Percentiles rank a stretch among this genome's conserved stretches.
Conservation (phyloP, 2,888 invertebrate genomes). For the Melieria crassipennis region DNA sequence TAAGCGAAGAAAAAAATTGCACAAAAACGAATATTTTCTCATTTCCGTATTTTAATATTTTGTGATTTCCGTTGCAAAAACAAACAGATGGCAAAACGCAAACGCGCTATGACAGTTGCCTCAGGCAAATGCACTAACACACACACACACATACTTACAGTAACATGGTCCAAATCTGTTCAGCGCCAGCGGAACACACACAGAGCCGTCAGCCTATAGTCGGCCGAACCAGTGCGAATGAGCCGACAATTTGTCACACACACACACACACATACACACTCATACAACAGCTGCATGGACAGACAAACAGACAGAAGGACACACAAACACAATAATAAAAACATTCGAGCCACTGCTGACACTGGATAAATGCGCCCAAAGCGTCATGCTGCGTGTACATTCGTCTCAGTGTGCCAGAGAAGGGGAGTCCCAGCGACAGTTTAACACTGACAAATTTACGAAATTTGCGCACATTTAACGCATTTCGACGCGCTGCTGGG, state of each 20-base stretch:
- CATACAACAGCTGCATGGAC: slow-evolving; percentile 28
- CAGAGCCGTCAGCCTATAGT: background rate
- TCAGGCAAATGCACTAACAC: background rate
- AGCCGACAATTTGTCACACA: slow-evolving; percentile 13
- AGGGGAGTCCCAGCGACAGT: too few species aligned
- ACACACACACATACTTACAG: slow-evolving; percentile 8
- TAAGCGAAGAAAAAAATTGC: background rate
- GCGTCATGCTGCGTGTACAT: too few species aligned
- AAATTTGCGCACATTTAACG: too few species aligned
- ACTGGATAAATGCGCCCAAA: too few species aligned
- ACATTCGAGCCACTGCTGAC: too few species aligned
- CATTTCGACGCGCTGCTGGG: too few species aligned
- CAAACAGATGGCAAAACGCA: slow-evolving; percentile 38
- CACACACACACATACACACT: slow-evolving; percentile 17
- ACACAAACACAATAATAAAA: background rate
- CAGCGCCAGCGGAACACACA: slow-evolving; percentile 4
- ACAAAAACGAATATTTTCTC: slow-evolving; percentile 45
- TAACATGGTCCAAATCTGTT: slow-evolving; percentile 4
- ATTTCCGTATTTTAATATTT: slow-evolving; percentile 56
- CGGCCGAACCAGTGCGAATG: background rate
- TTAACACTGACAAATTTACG: too few species aligned
- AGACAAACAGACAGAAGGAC: slow-evolving; percentile 13
- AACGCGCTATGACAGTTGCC: slow-evolving; percentile 39
- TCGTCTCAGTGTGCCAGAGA: too few species aligned
- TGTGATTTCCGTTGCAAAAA: slow-evolving; percentile 40